These are phyloP conservation scores for Podiceps cristatus DNA, from an alignment of 2,113 vertebrate genomes.

Conservation along the genomic window DNA sequence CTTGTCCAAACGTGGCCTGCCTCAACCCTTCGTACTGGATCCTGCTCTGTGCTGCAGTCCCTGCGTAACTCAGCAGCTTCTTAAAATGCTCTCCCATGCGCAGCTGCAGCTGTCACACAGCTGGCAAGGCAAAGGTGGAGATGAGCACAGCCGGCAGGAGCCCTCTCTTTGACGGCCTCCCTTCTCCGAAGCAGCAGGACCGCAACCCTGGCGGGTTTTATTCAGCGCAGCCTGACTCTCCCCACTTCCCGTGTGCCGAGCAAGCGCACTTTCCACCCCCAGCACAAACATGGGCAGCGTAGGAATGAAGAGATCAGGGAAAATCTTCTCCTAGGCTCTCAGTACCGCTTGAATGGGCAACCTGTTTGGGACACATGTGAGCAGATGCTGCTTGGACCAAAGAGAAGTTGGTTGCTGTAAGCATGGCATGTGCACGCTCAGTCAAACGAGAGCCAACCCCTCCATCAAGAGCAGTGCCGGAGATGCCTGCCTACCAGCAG, in stretches of 20 bases:
- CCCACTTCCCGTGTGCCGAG: accelerated
- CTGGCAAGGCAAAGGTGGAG: not conserved
- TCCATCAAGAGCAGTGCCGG: not conserved
- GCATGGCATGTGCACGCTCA: accelerated
- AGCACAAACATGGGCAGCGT: accelerated
- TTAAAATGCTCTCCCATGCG: not conserved
- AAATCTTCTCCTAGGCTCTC: not conserved
- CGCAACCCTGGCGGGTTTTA: not conserved
- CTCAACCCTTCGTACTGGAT: not conserved
- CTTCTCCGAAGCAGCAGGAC: not conserved
- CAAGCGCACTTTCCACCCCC: not conserved
- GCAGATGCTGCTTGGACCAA: not conserved
- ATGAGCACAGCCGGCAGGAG: not conserved
- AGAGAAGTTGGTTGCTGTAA: not conserved
- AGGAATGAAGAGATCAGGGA: not conserved
- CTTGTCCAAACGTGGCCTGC: not conserved
- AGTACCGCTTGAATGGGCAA: not conserved
- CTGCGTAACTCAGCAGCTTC: not conserved
- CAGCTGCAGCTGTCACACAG: not conserved
- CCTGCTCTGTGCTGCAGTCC: not conserved
- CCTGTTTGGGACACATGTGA: not conserved
- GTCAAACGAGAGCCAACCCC: not conserved
- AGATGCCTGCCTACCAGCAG: not conserved
- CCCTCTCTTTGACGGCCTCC: not conserved
- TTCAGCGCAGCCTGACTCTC: not conserved